Base-by-base conservation (phyloP, 2,113 vertebrate species). In the Sceloporus tristichus region DNA sequence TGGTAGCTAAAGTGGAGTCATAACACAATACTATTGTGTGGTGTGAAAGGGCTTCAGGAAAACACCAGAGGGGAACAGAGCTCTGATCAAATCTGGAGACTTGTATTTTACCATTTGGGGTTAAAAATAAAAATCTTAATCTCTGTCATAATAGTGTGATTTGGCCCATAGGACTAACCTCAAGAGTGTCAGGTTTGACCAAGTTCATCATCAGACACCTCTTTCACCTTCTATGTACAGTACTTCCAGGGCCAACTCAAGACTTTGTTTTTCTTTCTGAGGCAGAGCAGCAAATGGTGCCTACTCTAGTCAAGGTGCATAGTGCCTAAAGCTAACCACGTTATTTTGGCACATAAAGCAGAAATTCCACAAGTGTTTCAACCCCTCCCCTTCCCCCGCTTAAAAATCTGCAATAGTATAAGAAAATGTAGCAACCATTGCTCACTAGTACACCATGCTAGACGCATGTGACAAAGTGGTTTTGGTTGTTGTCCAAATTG, bases 121-220 rank as follows among this genome's bases (percentile, higher is more conserved):
- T 34, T 86, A 68, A 79, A 70, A 79, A 56, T 70, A 8, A 83
- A 83, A 48, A 54, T 19, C 13, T 70, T 21, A 79, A 10, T 77
- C 40, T 68, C 75, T 19, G 23, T 53, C 21, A 40, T 18, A 6
- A 75, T 34, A 14, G 6, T 74, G 18, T 38, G 54, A 56, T 56
- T 25, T 73, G 23, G 29, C 59, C 54, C 59, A 56, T 29, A 79
- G 27, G n/a, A n/a, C 53, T 79, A 56, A 29, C 8, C 56, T 66
- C 16, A 18, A 65, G 38, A 11, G 21, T 65, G 56, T 25, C 74
- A 77, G 21, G 27, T 48, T 25, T 16, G 21, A 34, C 29, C 19
- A 23, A 53, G 62, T 86, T 79, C 21, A 79, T 79, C 42, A 66
- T 9, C 85, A 86, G 62, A 53, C 40, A 68, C 42, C 84, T 38